Evolutionary conservation across 2,888 invertebrate genomes (phyloP).

Genomic region (Ecliptopera silaceata): DNA sequence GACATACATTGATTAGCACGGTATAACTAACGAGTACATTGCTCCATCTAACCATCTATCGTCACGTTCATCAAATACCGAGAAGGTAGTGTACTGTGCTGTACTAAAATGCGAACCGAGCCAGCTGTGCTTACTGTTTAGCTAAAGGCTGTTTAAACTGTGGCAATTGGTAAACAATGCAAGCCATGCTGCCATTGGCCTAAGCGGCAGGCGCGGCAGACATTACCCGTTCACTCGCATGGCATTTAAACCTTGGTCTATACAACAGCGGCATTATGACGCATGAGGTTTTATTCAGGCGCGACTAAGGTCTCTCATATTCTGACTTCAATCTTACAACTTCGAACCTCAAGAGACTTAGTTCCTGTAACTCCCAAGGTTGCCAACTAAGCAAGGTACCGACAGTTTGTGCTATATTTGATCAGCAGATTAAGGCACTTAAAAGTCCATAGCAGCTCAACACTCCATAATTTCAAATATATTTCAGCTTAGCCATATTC

Average conservation of each 20-base stretch:
- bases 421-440: no score
- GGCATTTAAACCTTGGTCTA: constrained; percentile 26
- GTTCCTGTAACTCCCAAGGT: no score
- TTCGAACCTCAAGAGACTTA: no score
- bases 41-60: not conserved
- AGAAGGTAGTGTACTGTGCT: not conserved
- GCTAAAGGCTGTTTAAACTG: constrained; percentile 1
- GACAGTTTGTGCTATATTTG: no score
- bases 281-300: not conserved
- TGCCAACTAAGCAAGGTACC: no score
- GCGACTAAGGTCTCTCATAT: not conserved
- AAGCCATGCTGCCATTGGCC: constrained; percentile 43
- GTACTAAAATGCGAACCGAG: not conserved
- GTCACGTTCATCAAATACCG: not conserved
- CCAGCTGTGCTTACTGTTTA: not conserved
- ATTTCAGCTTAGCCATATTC: no score
- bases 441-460: no score
- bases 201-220: constrained; percentile 48
- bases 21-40: not conserved
- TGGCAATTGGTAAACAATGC: constrained; percentile 16
- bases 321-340: not conserved
- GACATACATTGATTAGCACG: not conserved
- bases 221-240: constrained; percentile 45
- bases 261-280: not conserved
- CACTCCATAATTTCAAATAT: no score